A percentile compares a stretch with the other conserved stretches of the same genome.
Evolutionary conservation across 2,797 vertebrate genomes (phyloP).

Genomic region (Triplophysa yarkandensis): DNA sequence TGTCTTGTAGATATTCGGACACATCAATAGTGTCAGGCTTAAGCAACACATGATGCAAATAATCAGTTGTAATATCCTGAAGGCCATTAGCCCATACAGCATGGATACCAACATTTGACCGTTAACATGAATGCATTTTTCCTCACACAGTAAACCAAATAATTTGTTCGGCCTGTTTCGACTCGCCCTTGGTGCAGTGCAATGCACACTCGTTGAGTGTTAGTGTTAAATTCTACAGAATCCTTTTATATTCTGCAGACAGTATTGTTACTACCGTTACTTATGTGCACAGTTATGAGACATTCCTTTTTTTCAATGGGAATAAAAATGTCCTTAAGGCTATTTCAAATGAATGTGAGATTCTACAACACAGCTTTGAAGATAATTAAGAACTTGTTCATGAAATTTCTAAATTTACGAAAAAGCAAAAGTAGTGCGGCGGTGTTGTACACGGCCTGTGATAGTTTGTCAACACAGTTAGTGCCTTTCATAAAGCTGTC

Average conservation of each 20-base stretch:
- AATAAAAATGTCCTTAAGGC: neutral
- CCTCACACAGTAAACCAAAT: neutral
- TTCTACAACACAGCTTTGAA: neutral
- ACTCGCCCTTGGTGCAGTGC: conserved; percentile 11
- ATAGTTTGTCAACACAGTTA: conserved; percentile 21
- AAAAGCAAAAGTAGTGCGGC: neutral
- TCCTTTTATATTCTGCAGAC: too few species aligned
- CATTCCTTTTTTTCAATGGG: neutral
- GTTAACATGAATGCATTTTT: too few species aligned
- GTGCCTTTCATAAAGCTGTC: conserved; percentile 58
- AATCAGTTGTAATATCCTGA: conserved; percentile 36
- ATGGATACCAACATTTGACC: conserved; percentile 7
- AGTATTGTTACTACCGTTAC: too few species aligned
- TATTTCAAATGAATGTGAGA: neutral
- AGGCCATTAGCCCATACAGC: conserved; percentile 9
- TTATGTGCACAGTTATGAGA: neutral
- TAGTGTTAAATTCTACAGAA: neutral
- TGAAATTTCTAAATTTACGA: too few species aligned
- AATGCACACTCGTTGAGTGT: neutral
- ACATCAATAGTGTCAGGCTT: conserved; percentile 3
- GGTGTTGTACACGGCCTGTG: neutral
- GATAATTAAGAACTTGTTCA: too few species aligned
- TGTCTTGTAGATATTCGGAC: neutral
- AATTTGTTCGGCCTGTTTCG: conserved; percentile 7
- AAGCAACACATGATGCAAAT: conserved; percentile 49